Conservation (phyloP, 2,888 invertebrate genomes). For the Drosophila leonis region DNA sequence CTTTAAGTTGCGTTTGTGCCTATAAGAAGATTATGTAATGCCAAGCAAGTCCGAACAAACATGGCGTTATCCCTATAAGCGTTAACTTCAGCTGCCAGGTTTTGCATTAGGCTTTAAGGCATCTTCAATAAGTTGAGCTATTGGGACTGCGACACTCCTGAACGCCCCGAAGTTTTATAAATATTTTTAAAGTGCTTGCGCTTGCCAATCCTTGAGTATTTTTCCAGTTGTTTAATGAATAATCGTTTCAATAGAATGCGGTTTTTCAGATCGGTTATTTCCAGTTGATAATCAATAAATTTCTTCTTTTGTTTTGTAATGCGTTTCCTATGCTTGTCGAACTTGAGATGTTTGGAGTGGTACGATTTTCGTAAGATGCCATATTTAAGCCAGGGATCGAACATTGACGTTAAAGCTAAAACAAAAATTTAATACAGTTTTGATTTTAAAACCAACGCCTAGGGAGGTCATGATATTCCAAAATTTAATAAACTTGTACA, state of each 20-base stretch:
- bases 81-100: too few relatives aligned
- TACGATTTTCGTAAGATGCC: constrained; percentile 11
- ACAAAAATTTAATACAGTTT: constrained; percentile 29
- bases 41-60: background rate
- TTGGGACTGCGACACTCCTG: background rate
- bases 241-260: constrained; percentile 32
- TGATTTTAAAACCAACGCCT: constrained; percentile 60
- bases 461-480: constrained; percentile 22
- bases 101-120: background rate
- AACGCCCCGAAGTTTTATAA: background rate
- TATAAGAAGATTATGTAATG: constrained; percentile 5
- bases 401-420: constrained; percentile 14
- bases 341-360: background rate
- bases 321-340: constrained; percentile 5
- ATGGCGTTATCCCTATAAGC: constrained; percentile 11
- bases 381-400: constrained; percentile 39
- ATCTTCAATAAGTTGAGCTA: background rate
- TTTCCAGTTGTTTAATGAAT: constrained; percentile 44
- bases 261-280: background rate
- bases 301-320: constrained; percentile 2
- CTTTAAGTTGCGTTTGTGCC: constrained; percentile 12
- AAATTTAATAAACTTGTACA: constrained; percentile 59
- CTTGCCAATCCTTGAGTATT: background rate
- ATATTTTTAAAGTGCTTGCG: background rate
- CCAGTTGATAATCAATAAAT: background rate